phyloP scores from a whole-genome alignment of 2,113 vertebrate species.

The Azemiops feae region DNA sequence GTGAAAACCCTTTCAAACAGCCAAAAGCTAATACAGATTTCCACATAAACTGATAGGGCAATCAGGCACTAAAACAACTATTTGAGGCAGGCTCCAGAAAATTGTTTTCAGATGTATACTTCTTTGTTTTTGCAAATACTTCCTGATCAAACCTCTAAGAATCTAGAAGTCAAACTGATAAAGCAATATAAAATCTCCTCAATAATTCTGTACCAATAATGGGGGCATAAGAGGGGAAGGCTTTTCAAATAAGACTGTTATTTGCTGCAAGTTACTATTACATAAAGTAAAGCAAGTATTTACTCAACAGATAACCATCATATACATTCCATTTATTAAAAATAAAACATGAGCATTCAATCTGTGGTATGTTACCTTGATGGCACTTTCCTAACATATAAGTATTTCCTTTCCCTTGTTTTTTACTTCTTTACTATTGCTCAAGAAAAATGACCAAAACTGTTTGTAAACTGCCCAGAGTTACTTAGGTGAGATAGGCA shows the following conservation, averaged over 20 bases:
- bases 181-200: slow-evolving; percentile 10
- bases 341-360: not conserved
- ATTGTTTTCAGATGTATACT: not conserved
- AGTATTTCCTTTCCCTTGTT: slow-evolving; percentile 8
- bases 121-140: slow-evolving; percentile 20
- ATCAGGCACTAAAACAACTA: not conserved
- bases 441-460: no score
- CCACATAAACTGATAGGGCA: slow-evolving; percentile 18
- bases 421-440: not conserved
- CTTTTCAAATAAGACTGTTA: not conserved
- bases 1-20: slow-evolving; percentile 2
- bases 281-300: slow-evolving; percentile 17
- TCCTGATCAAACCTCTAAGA: slow-evolving; percentile 8
- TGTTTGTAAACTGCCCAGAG: no score
- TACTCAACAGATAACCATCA: slow-evolving; percentile 17
- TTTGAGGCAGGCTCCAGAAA: not conserved
- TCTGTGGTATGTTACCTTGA: slow-evolving; percentile 25
- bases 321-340: not conserved
- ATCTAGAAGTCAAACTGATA: slow-evolving; percentile 5
- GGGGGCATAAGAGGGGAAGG: not conserved
- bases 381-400: slow-evolving; percentile 19
- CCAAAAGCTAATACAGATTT: not conserved
- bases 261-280: not conserved
- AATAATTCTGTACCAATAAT: not conserved
- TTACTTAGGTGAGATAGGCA: no score